These are phyloP conservation scores for Pseudopodoces humilis DNA, from an alignment of 2,113 vertebrate species.

Conservation along the genomic window DNA sequence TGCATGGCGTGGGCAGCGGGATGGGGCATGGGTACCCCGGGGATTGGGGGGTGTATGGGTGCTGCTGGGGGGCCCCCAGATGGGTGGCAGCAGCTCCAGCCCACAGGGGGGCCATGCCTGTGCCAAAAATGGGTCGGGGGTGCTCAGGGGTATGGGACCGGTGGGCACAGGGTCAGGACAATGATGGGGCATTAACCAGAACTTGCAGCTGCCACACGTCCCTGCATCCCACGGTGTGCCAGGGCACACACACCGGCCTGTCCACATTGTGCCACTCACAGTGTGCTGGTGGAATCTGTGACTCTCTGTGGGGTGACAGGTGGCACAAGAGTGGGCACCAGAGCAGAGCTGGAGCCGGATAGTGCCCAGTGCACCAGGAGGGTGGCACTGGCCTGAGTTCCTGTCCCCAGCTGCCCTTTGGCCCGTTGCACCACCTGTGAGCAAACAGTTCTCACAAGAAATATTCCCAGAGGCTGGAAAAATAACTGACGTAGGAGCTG, in stretches of 20 bases:
- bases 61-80: neutral
- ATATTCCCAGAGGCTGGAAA: neutral
- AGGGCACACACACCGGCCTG: neutral
- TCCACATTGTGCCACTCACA: fast-evolving
- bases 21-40: fast-evolving
- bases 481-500: neutral
- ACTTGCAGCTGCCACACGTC: fast-evolving
- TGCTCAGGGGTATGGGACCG: fast-evolving
- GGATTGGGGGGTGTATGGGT: neutral
- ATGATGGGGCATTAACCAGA: neutral
- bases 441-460: neutral
- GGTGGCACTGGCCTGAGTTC: neutral
- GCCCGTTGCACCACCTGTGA: neutral
- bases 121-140: neutral
- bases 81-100: neutral
- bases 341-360: fast-evolving
- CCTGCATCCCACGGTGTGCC: neutral
- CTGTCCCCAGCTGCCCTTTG: neutral
- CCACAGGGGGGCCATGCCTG: fast-evolving
- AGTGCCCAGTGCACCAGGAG: fast-evolving
- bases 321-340: neutral
- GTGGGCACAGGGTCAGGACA: neutral
- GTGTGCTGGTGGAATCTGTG: fast-evolving
- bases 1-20: neutral
- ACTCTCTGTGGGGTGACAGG: neutral